phyloP scores from a whole-genome alignment of 2,113 vertebrate species.

The Steatornis caripensis region DNA sequence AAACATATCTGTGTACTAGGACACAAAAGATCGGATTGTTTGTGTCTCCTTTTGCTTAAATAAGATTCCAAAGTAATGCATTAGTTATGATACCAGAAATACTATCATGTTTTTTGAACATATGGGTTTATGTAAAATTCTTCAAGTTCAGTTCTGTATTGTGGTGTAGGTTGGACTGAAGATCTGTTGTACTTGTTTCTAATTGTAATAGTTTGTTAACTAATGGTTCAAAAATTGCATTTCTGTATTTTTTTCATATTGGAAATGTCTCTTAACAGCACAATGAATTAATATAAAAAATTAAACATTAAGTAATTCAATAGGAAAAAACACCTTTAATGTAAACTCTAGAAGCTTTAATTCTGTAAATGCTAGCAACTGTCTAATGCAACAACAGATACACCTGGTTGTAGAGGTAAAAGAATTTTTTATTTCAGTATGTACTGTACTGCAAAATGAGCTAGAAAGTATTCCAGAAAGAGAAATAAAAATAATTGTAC shows the following conservation, averaged over 20 bases:
- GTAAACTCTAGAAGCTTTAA: neutral
- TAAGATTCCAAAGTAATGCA: neutral
- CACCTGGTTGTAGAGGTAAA: neutral
- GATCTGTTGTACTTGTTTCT: neutral
- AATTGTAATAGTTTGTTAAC: neutral
- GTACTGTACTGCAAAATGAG: neutral
- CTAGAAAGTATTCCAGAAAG: neutral
- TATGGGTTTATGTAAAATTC: neutral
- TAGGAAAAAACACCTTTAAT: neutral
- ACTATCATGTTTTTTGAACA: neutral
- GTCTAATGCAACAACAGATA: neutral
- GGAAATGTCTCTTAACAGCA: fast-evolving
- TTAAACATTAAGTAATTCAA: neutral
- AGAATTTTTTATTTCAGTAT: neutral
- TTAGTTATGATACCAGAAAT: neutral
- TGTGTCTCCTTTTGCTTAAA: neutral
- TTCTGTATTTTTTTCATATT: neutral
- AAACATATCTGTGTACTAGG: neutral
- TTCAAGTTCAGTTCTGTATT: neutral
- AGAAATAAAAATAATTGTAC: neutral
- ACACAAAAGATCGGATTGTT: neutral
- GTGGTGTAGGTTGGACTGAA: neutral
- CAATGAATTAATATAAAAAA: neutral
- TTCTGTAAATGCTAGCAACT: neutral
- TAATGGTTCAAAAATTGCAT: neutral